Percentiles rank a stretch among this genome's conserved stretches.
Conservation (phyloP, 23 tunicate genomes). For the Trididemnum miniatum region DNA sequence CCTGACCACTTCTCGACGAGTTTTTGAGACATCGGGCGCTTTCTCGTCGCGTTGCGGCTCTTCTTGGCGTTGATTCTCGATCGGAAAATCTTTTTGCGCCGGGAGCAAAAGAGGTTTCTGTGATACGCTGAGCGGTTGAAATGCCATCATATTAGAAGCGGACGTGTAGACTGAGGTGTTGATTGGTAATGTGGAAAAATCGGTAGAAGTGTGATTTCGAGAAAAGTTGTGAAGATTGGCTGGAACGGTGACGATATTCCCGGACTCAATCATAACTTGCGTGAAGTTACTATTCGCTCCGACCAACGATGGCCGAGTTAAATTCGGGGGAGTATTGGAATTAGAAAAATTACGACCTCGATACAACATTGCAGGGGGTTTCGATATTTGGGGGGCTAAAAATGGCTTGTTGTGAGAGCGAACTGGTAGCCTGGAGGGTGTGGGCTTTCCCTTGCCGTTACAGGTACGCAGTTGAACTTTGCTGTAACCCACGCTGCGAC, state of each 20-base stretch:
- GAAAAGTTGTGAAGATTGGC: not conserved
- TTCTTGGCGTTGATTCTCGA: not conserved
- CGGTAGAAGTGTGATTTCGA: not conserved
- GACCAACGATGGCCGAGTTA: constrained; percentile 15
- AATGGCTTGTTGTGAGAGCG: constrained; percentile 33
- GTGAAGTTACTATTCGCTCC: constrained; percentile 1
- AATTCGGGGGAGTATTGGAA: not conserved
- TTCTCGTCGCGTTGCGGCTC: not conserved
- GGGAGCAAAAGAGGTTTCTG: constrained; percentile 48
- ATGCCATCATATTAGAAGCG: not conserved
- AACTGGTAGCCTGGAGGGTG: constrained; percentile 32
- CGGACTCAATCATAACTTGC: constrained; percentile 47
- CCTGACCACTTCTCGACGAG: not conserved
- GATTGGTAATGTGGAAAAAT: not conserved
- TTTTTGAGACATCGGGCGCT: not conserved
- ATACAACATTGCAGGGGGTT: constrained; percentile 58
- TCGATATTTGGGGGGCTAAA: constrained; percentile 64
- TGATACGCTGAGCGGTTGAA: constrained; percentile 57
- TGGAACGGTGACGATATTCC: constrained; percentile 43
- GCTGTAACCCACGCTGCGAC: not conserved
- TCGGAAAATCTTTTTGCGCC: constrained; percentile 8
- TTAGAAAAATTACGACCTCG: constrained; percentile 44
- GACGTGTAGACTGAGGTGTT: constrained; percentile 13
- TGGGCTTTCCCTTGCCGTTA: not conserved
- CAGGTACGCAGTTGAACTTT: not conserved